Base-by-base conservation (phyloP, 1,140 invertebrate genomes). In the Calephelis virginiensis region DNA sequence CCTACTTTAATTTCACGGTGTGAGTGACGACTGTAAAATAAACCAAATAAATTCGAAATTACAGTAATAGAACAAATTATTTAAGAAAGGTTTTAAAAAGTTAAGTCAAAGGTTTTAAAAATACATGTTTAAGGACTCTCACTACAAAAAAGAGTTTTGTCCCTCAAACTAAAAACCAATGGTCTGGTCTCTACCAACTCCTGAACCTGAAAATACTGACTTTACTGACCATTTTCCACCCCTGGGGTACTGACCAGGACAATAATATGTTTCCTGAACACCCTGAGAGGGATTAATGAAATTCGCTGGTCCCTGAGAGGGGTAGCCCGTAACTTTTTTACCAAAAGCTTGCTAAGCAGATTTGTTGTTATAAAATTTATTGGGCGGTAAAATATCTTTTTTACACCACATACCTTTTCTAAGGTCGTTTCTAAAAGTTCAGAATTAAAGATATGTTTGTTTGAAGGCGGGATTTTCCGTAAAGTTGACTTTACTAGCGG, bases 371-470 rank as follows among this genome's bases (percentile, higher is more conserved):
- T n/a, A 61, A n/a, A 14, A 0, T 49, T 69, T 65, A 9, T 62
- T 6, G 4, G 46, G 45, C 3, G 59, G 60, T 17, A 43, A 56
- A 75, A 70, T 13, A 17, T 48, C 50, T 70, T 72, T 49, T 60
- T 66, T 37, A 72, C 64, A 4, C 73, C 70, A 9, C 70, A 68
- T 7, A 17, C n/a, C 63, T 72, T 72, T 68, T 75, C 67, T 46
- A 71, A 28, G 5, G 64, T 49, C 11, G 60, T 10, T 12, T 64
- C 60, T 0, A 75, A 48, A 45, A 17, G 13, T 6, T 70, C 60
- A 10, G 59, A 12, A 48, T 69, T 64, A 48, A 71, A 71, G 6
- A 73, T 46, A 38, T 71, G 47, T 37, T 17, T 46, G 14, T 43
- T 64, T 4, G 73, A 64, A 8, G 73, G 74, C 9, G 65, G 67